A percentile compares a stretch with the other conserved stretches of the same genome.
Evolutionary conservation across 2,113 vertebrate species (phyloP).

Genomic region (Prionailurus bengalensis): DNA sequence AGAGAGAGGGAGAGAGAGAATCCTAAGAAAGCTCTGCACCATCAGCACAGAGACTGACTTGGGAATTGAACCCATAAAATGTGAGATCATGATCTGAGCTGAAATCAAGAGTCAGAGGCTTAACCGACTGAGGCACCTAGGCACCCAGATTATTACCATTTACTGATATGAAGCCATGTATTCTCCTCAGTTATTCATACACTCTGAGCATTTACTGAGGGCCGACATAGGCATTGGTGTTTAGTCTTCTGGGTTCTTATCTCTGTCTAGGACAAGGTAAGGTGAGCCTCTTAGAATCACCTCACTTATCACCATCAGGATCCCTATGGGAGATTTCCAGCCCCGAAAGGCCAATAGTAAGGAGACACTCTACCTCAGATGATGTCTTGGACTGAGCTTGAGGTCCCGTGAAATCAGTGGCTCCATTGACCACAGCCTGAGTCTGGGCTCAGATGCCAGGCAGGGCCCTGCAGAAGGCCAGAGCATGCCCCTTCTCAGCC

Average conservation of each 20-base stretch:
- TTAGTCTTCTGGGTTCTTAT: constrained; percentile 1
- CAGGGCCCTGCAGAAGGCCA: not conserved
- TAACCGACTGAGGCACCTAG: no score
- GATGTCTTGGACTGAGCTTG: not conserved
- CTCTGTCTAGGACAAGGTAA: not conserved
- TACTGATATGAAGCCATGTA: not conserved
- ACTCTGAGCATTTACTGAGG: not conserved
- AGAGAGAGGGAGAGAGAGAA: no score
- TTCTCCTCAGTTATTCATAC: not conserved
- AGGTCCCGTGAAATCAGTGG: not conserved
- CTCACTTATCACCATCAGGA: not conserved
- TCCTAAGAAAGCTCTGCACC: no score
- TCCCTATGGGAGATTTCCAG: not conserved
- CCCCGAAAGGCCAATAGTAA: not conserved
- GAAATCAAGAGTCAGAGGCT: no score
- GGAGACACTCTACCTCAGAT: not conserved
- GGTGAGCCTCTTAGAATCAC: not conserved
- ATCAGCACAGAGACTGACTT: no score
- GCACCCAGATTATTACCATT: not conserved
- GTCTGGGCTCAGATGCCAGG: not conserved
- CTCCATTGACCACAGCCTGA: not conserved
- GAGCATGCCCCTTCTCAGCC: not conserved
- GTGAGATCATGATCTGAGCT: no score
- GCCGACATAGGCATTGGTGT: not conserved
- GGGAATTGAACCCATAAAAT: no score